These are phyloP conservation scores for Ochotona curzoniae DNA, from an alignment of 2,113 vertebrate species.

Conservation along the genomic window DNA sequence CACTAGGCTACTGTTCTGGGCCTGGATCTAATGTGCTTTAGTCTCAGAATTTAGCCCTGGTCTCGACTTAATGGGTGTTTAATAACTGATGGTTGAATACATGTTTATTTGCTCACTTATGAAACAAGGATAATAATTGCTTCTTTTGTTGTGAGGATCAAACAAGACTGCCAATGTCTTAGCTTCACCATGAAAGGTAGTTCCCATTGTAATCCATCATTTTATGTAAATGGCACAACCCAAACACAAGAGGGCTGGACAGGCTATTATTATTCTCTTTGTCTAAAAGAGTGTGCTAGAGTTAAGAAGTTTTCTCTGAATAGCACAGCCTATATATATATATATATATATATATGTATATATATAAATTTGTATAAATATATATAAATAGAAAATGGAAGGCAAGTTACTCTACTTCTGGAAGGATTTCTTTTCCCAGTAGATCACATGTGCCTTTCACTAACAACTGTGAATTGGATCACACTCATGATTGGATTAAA, in stretches of 20 bases:
- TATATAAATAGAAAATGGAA: neutral
- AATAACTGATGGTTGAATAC: neutral
- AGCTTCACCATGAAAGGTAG: neutral
- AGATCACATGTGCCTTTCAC: neutral
- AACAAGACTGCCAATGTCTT: neutral
- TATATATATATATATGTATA: no score
- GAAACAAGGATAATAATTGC: neutral
- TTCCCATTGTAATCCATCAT: neutral
- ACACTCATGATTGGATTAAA: neutral
- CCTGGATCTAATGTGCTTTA: neutral
- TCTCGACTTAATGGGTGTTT: neutral
- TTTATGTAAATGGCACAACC: neutral
- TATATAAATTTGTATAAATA: no score
- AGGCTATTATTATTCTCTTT: neutral
- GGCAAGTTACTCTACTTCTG: neutral
- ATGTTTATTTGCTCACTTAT: neutral
- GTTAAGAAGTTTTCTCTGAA: neutral
- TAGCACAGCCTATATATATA: neutral
- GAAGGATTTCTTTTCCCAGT: neutral
- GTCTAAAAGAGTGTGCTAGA: neutral
- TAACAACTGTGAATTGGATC: constrained; percentile 4
- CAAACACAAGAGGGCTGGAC: neutral
- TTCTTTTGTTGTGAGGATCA: neutral
- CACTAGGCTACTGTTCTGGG: no score
- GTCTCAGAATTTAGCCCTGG: neutral